Conservation (phyloP, 2,888 invertebrate genomes). For the Torymus auratus region DNA sequence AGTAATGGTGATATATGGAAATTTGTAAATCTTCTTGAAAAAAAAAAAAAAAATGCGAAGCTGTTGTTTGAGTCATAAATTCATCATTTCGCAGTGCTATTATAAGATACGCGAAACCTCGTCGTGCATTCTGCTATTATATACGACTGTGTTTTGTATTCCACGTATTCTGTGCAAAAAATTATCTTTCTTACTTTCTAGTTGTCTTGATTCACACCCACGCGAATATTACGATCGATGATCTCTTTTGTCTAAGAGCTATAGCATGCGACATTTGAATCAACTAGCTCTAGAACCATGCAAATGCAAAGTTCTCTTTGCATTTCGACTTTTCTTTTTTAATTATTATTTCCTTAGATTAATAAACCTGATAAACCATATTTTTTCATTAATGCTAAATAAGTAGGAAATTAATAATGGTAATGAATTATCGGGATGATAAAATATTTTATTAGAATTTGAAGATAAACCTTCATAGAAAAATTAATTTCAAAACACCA, state of each 20-base stretch:
- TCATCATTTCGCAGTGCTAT: conserved; percentile 36
- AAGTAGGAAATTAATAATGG: too few species aligned
- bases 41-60: conserved; percentile 2
- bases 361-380: too few species aligned
- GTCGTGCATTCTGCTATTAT: conserved; percentile 23
- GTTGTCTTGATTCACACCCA: conserved; percentile 1
- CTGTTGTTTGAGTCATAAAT: conserved; percentile 15
- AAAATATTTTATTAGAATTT: too few species aligned
- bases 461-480: too few species aligned
- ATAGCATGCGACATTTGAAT: conserved; percentile 37
- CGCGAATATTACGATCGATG: conserved; percentile 45
- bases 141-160: conserved; percentile 34
- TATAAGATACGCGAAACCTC: conserved; percentile 30
- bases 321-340: neutral
- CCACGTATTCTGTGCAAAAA: conserved; percentile 4
- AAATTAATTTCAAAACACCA: too few species aligned
- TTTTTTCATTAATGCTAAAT: too few species aligned
- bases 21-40: neutral
- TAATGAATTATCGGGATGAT: too few species aligned
- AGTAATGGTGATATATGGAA: neutral
- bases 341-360: too few species aligned
- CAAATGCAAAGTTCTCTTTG: neutral
- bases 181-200: neutral
- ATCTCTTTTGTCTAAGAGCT: conserved; percentile 43
- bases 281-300: conserved; percentile 25